Base-by-base conservation (phyloP, 2,797 vertebrate species). In the Sternarchorhynchus goeldii region DNA sequence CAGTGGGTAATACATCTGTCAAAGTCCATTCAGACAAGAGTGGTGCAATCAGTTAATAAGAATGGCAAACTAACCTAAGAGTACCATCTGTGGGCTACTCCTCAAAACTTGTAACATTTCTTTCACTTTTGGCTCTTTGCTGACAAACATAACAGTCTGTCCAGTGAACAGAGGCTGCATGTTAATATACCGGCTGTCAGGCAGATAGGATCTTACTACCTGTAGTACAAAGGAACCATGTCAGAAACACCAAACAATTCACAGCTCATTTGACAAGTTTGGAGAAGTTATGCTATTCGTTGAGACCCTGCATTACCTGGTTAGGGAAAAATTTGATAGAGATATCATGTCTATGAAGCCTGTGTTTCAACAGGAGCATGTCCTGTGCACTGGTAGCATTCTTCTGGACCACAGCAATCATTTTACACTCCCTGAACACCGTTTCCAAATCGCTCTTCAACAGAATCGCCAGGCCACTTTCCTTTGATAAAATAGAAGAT, bases 401-500 rank as follows among this genome's bases (percentile, higher is more conserved):
- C 80, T 94, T 95, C 82, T 99, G 97, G 50, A 93, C 94, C 55
- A 97, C 91, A 0, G 93, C 95, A 1, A 99, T 78, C 96, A 99
- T 95, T 74, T 94, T 95, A 80, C 60, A 91, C 17, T 93, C 86
- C 29, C 77, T 88, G 80, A 99, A 95, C 2, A 89, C 16, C 0
- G 81, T 83, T 63, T 90, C 80, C 78, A 95, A 58, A 65, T 95
- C 89, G 39, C 72, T 93, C 76, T 82, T 93, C 56, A 95, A 58
- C 16, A 97, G 58, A 21, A 80, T 76, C 14, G 8, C 20, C 1
- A 94, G 84, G 0, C 88, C 83, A 41, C 76, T 84, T 2, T 93
- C 91, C 93, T 94, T 80, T 10, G 32, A 31, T 2, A 25, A 21
- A 80, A 36, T 5, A 57, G 25, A 25, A 25, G 25, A 25, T 25